Evolutionary conservation across 2,888 invertebrate species (phyloP).

Genomic region (Blastobasis adustella): DNA sequence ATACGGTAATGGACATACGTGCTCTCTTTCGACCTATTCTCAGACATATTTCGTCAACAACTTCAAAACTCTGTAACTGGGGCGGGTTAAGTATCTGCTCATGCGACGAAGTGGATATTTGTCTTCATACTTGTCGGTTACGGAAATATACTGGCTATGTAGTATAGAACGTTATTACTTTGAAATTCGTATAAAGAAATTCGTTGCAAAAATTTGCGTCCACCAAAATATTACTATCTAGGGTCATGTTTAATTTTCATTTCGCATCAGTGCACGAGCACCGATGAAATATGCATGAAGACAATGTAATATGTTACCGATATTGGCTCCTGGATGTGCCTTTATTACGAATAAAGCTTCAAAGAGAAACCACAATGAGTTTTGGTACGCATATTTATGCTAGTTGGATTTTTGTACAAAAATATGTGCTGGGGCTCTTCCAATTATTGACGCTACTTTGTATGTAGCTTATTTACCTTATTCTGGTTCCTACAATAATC

Average conservation of each 20-base stretch:
- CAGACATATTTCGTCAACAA: too few relatives aligned
- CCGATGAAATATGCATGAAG: conserved; percentile 55
- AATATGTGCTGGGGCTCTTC: too few relatives aligned
- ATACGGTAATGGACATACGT: too few relatives aligned
- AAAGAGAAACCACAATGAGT: conserved; percentile 20
- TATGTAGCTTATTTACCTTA: too few relatives aligned
- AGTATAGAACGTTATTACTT: background rate
- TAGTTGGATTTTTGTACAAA: too few relatives aligned
- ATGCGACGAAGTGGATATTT: background rate
- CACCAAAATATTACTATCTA: background rate
- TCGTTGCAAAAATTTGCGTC: background rate
- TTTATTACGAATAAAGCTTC: conserved; percentile 20
- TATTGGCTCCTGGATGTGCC: conserved; percentile 31
- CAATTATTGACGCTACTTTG: too few relatives aligned
- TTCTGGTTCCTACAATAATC: too few relatives aligned
- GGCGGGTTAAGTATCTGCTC: background rate
- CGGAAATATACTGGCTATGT: background rate
- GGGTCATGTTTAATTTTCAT: conserved; percentile 40
- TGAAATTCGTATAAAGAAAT: background rate
- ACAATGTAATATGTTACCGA: conserved; percentile 51
- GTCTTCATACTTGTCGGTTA: background rate
- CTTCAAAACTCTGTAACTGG: too few relatives aligned
- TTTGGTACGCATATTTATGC: conserved; percentile 13
- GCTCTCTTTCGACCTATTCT: too few relatives aligned
- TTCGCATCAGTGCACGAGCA: conserved; percentile 26